Conservation (phyloP, 2,797 vertebrate genomes). For the Glossophaga mutica region DNA sequence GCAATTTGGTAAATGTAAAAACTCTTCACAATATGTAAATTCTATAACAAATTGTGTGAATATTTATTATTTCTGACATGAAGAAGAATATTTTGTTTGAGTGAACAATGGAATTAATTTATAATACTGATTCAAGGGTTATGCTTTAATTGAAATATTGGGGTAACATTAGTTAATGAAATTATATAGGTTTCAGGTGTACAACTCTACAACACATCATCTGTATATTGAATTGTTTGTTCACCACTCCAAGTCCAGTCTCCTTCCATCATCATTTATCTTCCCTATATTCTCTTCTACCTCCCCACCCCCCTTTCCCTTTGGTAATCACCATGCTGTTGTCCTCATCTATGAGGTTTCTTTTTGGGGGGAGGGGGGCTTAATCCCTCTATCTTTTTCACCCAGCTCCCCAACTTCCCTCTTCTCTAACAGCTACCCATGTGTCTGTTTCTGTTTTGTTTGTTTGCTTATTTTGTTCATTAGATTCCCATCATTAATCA, state of each 20-base stretch:
- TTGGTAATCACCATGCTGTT: not conserved
- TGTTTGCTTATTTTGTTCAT: not conserved
- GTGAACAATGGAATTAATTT: not conserved
- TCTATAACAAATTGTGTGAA: conserved; percentile 10
- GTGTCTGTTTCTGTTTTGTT: not conserved
- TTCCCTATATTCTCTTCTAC: not conserved
- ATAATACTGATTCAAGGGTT: not conserved
- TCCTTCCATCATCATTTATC: not conserved
- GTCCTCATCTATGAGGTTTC: not conserved
- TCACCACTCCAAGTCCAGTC: not conserved
- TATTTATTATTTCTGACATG: not conserved
- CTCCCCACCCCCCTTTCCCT: not conserved
- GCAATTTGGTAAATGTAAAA: conserved; percentile 30
- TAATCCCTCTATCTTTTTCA: not conserved
- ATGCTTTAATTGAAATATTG: not conserved
- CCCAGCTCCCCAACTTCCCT: not conserved
- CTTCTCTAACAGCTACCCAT: not conserved
- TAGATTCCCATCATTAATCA: not conserved
- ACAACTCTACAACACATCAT: not conserved
- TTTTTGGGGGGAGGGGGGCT: not conserved
- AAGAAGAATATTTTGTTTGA: conserved; percentile 9
- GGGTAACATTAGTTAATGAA: not conserved
- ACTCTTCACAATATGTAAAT: not conserved
- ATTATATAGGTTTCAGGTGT: not conserved
- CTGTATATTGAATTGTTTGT: not conserved